These are phyloP conservation scores for Hippolais icterina DNA, from an alignment of 2,113 vertebrate genomes.

Conservation along the genomic window DNA sequence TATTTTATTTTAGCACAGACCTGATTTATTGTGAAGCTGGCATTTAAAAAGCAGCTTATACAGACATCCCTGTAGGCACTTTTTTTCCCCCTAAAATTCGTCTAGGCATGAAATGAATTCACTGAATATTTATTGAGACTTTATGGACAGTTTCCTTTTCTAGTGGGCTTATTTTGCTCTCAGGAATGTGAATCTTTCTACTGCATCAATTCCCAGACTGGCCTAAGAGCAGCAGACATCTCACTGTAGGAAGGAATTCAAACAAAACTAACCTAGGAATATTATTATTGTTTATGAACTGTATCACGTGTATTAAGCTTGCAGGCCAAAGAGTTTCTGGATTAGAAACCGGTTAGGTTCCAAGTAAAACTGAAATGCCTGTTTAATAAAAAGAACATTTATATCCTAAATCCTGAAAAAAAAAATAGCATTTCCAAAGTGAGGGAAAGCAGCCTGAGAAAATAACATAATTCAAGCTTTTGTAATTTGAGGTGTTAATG, in stretches of 20 bases:
- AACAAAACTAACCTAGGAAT: constrained; percentile 22
- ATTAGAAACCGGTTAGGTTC: constrained; percentile 1
- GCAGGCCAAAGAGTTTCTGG: background rate
- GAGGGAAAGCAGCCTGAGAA: background rate
- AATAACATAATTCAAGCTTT: background rate
- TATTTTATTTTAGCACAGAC: constrained; percentile 34
- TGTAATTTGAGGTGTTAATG: constrained; percentile 7
- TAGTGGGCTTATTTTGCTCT: constrained; percentile 55
- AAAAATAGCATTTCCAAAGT: background rate
- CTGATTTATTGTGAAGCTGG: constrained; percentile 50
- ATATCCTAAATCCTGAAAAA: background rate
- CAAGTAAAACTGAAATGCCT: background rate
- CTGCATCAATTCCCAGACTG: constrained; percentile 10
- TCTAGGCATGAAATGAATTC: constrained; percentile 66
- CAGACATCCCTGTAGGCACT: constrained; percentile 51
- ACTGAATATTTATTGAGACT: constrained; percentile 68
- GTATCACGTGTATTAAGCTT: background rate
- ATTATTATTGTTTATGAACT: constrained; percentile 31
- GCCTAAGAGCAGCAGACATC: background rate
- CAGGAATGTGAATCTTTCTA: constrained; percentile 28
- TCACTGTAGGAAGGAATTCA: background rate
- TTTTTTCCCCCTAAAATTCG: background rate
- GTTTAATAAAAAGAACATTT: constrained; percentile 23
- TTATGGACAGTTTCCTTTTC: constrained; percentile 62
- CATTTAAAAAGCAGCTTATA: constrained; percentile 58